Conservation (phyloP, 2,797 vertebrate genomes). For the Centropyge bicolor region DNA sequence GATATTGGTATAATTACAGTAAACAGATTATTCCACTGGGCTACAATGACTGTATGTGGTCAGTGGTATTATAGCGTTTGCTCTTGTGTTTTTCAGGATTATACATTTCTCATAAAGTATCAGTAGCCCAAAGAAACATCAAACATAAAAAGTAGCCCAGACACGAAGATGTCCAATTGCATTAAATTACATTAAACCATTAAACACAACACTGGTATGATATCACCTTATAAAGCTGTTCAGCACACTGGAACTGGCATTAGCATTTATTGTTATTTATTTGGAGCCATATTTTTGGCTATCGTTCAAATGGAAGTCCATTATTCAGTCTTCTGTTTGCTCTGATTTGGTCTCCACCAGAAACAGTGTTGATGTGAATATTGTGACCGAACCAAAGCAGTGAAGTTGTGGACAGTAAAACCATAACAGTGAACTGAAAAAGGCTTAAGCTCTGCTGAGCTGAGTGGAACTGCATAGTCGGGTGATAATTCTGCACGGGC, state of each 20-base stretch:
- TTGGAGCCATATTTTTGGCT: no score
- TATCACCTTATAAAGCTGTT: no score
- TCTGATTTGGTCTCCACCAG: no score
- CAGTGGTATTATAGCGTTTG: neutral
- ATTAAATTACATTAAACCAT: no score
- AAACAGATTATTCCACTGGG: neutral
- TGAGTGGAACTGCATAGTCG: no score
- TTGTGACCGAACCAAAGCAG: neutral
- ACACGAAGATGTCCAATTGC: no score
- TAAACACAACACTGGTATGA: no score
- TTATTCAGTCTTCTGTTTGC: no score
- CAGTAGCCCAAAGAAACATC: neutral
- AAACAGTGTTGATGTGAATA: no score
- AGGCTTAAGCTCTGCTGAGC: neutral
- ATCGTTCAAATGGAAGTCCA: no score
- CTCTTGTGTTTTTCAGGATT: neutral
- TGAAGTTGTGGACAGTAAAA: neutral
- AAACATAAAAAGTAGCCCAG: neutral
- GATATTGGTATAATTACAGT: slow-evolving; percentile 5
- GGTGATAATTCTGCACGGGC: neutral
- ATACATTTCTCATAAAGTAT: neutral
- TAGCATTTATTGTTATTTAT: no score
- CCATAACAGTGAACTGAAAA: neutral
- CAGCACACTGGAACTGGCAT: no score
- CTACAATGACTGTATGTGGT: neutral